Percentiles rank a stretch among this genome's conserved stretches.
phyloP scores from a whole-genome alignment of 2,888 invertebrate genomes.

The Electrophaes corylata region DNA sequence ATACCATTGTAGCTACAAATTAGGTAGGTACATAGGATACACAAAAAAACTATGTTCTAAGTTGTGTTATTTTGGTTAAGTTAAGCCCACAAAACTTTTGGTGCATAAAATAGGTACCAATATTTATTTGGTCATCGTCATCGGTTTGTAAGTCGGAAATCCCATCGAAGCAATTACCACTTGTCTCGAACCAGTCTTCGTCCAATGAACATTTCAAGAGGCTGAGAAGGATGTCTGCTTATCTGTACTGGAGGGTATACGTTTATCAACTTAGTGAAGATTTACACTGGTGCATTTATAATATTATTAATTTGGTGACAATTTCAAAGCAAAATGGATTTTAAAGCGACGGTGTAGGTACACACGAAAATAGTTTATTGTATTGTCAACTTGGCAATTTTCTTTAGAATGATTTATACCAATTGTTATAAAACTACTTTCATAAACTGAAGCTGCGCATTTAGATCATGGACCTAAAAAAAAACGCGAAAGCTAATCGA shows the following conservation, averaged over 20 bases:
- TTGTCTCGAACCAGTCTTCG: slow-evolving; percentile 49
- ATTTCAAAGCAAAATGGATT: too few relatives aligned
- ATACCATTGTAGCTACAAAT: background rate
- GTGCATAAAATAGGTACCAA: background rate
- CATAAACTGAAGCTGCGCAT: too few relatives aligned
- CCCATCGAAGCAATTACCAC: slow-evolving; percentile 62
- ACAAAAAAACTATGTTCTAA: too few relatives aligned
- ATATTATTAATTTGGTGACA: background rate
- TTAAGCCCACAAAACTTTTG: background rate
- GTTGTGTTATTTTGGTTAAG: background rate
- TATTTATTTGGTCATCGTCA: slow-evolving; percentile 29
- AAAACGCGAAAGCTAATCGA: too few relatives aligned
- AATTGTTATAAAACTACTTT: too few relatives aligned
- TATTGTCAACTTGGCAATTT: too few relatives aligned
- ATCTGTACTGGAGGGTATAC: slow-evolving; percentile 53
- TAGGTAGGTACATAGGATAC: too few relatives aligned
- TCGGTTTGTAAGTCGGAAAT: slow-evolving; percentile 43
- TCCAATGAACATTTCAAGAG: slow-evolving; percentile 56
- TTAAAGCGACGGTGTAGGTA: too few relatives aligned
- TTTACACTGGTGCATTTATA: slow-evolving; percentile 34
- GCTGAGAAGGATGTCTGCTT: slow-evolving; percentile 56
- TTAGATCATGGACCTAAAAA: too few relatives aligned
- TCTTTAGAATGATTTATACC: too few relatives aligned
- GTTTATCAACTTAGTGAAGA: slow-evolving; percentile 52
- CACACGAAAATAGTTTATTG: too few relatives aligned